A percentile compares a stretch with the other conserved stretches of the same genome.
Conservation (phyloP, 1,140 invertebrate species). For the Drosophila busckii region DNA sequence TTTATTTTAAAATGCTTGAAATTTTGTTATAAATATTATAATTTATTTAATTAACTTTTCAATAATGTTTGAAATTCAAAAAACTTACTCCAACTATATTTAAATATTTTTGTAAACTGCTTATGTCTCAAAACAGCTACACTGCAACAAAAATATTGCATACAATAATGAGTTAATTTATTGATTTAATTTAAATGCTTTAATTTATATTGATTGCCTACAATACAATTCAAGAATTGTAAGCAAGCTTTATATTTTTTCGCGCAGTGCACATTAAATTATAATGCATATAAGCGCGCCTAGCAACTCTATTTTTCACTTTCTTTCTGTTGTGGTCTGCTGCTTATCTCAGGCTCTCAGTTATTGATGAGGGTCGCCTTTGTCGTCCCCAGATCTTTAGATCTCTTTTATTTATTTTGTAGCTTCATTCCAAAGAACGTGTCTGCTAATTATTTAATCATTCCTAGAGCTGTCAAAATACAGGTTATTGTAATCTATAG, state of each 20-base stretch:
- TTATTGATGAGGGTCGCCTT: conserved; percentile 59
- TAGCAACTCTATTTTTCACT: conserved; percentile 62
- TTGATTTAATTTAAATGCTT: no score
- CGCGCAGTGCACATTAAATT: no score
- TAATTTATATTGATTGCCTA: no score
- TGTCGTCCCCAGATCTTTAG: conserved; percentile 26
- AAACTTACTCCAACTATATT: no score
- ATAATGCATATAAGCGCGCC: conserved; percentile 19
- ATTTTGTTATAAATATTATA: no score
- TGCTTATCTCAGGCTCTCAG: neutral
- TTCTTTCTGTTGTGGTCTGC: conserved; percentile 41
- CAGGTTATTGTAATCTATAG: conserved; percentile 52
- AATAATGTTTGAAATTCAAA: no score
- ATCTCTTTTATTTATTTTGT: conserved; percentile 31
- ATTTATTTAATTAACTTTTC: no score
- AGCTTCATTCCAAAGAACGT: conserved; percentile 38
- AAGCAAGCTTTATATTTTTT: neutral
- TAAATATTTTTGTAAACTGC: no score
- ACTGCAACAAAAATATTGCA: neutral
- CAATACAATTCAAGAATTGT: no score
- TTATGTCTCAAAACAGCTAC: no score
- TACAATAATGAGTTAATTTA: no score
- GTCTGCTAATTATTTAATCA: conserved; percentile 69
- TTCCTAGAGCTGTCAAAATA: conserved; percentile 58
- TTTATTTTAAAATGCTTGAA: no score